Evolutionary conservation across 2,797 vertebrate genomes (phyloP).

Genomic region (Limosa lapponica): DNA sequence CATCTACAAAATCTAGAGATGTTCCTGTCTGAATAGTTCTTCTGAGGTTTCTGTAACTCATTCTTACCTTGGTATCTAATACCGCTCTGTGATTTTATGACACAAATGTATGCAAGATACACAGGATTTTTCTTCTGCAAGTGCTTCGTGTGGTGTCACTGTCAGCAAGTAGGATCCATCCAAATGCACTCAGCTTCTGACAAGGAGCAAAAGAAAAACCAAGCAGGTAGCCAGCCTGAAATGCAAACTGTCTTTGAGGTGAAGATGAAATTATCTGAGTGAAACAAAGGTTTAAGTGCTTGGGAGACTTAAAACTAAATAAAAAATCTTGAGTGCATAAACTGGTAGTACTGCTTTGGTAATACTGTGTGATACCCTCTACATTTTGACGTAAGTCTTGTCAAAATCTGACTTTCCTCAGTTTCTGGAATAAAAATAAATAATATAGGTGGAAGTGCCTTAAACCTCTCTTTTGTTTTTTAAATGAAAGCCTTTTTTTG

Average conservation of each 20-base stretch:
- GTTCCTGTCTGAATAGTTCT: background rate
- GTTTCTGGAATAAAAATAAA: background rate
- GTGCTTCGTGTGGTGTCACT: background rate
- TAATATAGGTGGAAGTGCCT: background rate
- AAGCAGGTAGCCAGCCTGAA: accelerated
- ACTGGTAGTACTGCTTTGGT: background rate
- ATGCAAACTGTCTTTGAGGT: background rate
- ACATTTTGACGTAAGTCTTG: background rate
- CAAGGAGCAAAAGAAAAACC: background rate
- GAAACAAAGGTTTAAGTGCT: background rate
- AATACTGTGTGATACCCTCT: background rate
- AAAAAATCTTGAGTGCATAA: background rate
- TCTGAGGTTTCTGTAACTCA: background rate
- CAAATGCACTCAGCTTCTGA: background rate
- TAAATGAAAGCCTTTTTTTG: background rate
- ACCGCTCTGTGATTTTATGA: background rate
- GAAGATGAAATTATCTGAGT: background rate
- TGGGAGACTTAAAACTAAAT: background rate
- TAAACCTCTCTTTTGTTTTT: background rate
- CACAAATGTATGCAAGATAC: background rate
- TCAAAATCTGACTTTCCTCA: background rate
- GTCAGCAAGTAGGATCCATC: background rate
- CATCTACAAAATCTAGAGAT: background rate
- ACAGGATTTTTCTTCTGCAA: background rate
- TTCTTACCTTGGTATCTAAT: background rate